Evolutionary conservation across 2,113 vertebrate genomes (phyloP).

Genomic region (Chloropsis cyanopogon): DNA sequence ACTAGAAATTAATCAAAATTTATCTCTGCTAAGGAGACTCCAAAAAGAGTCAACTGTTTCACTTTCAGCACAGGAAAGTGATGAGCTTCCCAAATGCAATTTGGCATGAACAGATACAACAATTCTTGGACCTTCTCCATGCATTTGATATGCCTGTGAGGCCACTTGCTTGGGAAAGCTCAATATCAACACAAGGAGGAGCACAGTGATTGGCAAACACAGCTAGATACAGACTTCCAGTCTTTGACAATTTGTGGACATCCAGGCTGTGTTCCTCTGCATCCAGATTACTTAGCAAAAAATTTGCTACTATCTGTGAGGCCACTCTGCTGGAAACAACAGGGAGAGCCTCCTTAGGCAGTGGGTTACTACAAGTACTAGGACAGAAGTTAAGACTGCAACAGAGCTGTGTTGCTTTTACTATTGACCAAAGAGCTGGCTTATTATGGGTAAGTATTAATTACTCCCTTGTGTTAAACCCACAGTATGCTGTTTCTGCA

Average conservation of each 20-base stretch:
- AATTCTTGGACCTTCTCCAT: not conserved
- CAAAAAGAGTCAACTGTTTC: not conserved
- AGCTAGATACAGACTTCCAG: not conserved
- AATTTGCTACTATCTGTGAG: not conserved
- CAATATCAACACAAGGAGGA: not conserved
- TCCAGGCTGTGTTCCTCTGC: not conserved
- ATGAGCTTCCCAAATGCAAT: not conserved
- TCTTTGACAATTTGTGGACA: not conserved
- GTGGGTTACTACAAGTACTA: not conserved
- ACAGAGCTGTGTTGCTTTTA: not conserved
- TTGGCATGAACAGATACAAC: not conserved
- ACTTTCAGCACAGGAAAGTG: not conserved
- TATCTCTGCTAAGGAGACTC: not conserved
- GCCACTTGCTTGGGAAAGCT: not conserved
- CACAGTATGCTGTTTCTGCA: not conserved
- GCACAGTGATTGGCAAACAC: not conserved
- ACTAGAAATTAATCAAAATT: not conserved
- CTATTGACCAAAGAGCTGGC: not conserved
- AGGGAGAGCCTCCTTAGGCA: not conserved
- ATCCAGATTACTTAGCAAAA: not conserved
- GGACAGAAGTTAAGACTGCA: not conserved
- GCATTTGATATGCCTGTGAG: not conserved
- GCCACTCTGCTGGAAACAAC: not conserved
- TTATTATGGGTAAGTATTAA: not conserved
- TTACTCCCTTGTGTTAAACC: not conserved